Evolutionary conservation across 2,797 vertebrate species (phyloP).

Genomic region (Clarias laeviceps): DNA sequence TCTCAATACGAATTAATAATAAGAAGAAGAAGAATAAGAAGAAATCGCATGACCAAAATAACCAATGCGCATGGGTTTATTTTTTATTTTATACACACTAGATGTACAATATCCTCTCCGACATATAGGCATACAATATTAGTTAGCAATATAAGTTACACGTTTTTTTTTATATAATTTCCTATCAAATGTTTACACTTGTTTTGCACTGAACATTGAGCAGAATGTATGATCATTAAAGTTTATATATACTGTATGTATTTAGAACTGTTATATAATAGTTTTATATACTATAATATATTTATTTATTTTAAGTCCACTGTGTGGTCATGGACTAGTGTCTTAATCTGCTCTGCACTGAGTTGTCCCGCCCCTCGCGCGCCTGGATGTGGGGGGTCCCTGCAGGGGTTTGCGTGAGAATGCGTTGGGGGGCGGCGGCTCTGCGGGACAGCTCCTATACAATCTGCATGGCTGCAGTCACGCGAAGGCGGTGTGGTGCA

Average conservation of each 20-base stretch:
- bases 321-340: not conserved
- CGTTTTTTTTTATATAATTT: too few relatives aligned
- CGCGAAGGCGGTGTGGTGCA: slow-evolving; percentile 73
- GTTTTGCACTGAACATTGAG: too few relatives aligned
- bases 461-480: slow-evolving; percentile 80
- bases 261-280: too few relatives aligned
- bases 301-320: not conserved
- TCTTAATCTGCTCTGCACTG: not conserved
- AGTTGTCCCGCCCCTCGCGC: not conserved
- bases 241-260: too few relatives aligned
- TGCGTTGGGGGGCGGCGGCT: slow-evolving; percentile 39
- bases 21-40: too few relatives aligned
- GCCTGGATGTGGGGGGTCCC: not conserved
- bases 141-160: not conserved
- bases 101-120: not conserved
- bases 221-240: too few relatives aligned
- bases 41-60: not conserved
- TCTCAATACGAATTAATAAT: too few relatives aligned
- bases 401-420: slow-evolving; percentile 45
- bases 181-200: too few relatives aligned
- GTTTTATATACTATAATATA: too few relatives aligned
- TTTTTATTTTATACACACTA: not conserved
- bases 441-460: slow-evolving; percentile 61
- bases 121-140: not conserved
- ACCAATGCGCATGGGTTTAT: not conserved